Evolutionary conservation across 2,113 vertebrate species (phyloP).

Genomic region (Scopus umbretta): DNA sequence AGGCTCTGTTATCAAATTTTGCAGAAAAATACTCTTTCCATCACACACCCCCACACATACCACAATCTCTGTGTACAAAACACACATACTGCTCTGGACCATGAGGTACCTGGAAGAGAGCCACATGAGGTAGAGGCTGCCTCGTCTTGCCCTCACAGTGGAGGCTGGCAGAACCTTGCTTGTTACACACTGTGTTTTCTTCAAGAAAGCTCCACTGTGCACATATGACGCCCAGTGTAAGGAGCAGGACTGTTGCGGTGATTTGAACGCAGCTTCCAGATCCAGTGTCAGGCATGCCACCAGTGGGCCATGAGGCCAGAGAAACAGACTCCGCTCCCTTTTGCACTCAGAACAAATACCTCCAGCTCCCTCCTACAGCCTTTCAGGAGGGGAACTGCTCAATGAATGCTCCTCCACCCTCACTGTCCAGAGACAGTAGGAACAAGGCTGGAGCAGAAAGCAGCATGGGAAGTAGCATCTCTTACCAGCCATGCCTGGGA

Average conservation of each 20-base stretch:
- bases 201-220: background rate
- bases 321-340: background rate
- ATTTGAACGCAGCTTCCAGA: background rate
- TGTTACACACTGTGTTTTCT: rapidly evolving
- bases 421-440: background rate
- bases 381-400: background rate
- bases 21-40: background rate
- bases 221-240: rapidly evolving
- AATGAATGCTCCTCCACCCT: background rate
- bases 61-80: background rate
- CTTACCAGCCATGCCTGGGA: background rate
- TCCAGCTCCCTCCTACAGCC: background rate
- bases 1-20: background rate
- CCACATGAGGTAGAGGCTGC: background rate
- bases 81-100: background rate
- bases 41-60: rapidly evolving
- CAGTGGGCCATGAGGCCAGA: background rate
- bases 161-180: background rate
- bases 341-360: background rate
- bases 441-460: background rate
- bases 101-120: background rate
- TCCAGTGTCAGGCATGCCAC: background rate
- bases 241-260: background rate
- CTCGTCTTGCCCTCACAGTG: rapidly evolving
- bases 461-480: background rate